Evolutionary conservation across 2,797 vertebrate genomes (phyloP), one percentile per base, ranked within the genome.

Genomic region (Notolepis coatsorum): DNA sequence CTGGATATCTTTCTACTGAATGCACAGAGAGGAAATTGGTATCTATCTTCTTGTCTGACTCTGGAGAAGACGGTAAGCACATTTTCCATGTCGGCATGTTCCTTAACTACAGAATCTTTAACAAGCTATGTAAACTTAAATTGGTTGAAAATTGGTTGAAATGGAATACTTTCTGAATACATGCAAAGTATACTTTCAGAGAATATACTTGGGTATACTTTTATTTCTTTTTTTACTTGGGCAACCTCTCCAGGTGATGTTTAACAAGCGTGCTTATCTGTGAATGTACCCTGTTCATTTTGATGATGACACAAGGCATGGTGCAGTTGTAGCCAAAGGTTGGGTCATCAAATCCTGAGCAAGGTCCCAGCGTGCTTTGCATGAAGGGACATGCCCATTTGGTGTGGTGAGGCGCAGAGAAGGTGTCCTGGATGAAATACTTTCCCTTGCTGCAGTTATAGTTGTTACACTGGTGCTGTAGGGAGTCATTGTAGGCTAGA

Each of bases 261-360:
- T 2, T 3, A 10, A 24, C 9, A 24, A 49, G 9, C 46, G 23
- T 7, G 13, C 7, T 31, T 9, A 12, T 24, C n/a, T 9, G 21
- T 54, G 47, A 50, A 84, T 89, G 39, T 82, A 97, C 96, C 82
- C 96, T 92, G 85, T 97, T 97, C 93, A 97, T 96, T 86, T 96
- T 97, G 70, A 98, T 93, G 49, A 97, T 79, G 38, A 97, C 91
- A 41, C 96, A 98, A 0, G 95, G 96, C 47, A 87, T 92, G 66
- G 86, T 89, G 24, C 93, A 85, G 31, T 89, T 89, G 66, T 92
- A 98, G 58, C 96, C 96, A 2, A 95, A 97, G 30, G 75, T 91
- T 0, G 91, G 87, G 57, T 96, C 94, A 1, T 30, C 47, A 17
- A 91, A 66, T 46, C 94, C 94, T 0, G 96, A 96, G 84, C 96